These are phyloP conservation scores for Hirundichthys speculiger DNA, from an alignment of 2,113 vertebrate species.

Conservation along the genomic window DNA sequence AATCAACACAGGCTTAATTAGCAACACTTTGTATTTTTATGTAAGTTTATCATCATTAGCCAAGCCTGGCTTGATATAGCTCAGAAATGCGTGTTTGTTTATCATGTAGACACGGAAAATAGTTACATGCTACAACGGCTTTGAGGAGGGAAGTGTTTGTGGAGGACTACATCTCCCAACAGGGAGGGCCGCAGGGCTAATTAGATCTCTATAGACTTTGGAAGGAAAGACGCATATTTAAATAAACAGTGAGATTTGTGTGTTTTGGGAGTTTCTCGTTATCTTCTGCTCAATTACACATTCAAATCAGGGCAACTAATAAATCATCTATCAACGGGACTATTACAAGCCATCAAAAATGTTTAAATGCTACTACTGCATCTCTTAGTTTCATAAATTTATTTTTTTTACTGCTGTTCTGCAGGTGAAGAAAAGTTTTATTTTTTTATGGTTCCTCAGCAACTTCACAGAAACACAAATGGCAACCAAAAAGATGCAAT, in stretches of 20 bases:
- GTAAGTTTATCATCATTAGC: constrained; percentile 77
- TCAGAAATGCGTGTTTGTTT: constrained; percentile 64
- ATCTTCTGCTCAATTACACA: constrained; percentile 30
- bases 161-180: constrained; percentile 39
- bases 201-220: constrained; percentile 56
- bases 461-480: no score
- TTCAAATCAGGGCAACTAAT: constrained; percentile 43
- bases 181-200: constrained; percentile 45
- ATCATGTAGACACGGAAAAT: constrained; percentile 70
- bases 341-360: constrained; percentile 38
- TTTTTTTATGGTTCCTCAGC: no score
- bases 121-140: constrained; percentile 74
- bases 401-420: no score
- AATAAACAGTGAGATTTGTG: constrained; percentile 10
- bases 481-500: no score
- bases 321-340: constrained; percentile 52
- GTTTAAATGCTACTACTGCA: constrained; percentile 19
- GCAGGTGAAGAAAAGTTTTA: no score
- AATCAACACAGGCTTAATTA: constrained; percentile 74
- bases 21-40: constrained; percentile 63
- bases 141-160: constrained; percentile 21
- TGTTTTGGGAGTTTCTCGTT: constrained; percentile 5
- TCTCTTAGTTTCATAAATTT: background rate
- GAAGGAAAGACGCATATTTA: constrained; percentile 48
- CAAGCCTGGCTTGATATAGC: constrained; percentile 57